Conservation (phyloP, 2,797 vertebrate species). For the Chloroceryle amazona region DNA sequence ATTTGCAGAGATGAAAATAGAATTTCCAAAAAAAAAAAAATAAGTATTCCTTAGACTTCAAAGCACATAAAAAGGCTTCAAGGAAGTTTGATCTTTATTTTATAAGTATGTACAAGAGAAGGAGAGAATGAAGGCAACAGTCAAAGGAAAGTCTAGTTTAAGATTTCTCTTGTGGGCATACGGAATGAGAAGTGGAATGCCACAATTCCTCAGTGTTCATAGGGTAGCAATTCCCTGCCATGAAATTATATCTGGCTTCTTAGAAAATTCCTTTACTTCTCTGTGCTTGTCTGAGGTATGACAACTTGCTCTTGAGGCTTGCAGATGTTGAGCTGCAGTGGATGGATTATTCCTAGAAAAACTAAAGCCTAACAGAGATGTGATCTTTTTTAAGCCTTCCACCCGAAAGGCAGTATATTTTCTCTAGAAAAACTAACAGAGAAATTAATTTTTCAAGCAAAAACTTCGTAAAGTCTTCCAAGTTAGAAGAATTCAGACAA, state of each 20-base stretch:
- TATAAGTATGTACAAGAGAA: slow-evolving; percentile 62
- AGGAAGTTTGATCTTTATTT: slow-evolving; percentile 75
- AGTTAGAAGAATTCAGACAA: not conserved
- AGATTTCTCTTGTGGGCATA: slow-evolving; percentile 64
- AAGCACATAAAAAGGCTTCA: slow-evolving; percentile 68
- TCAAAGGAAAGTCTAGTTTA: slow-evolving; percentile 68
- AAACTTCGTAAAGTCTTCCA: not conserved
- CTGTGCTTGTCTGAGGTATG: not conserved
- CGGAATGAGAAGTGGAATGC: slow-evolving; percentile 33
- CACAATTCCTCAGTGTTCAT: slow-evolving; percentile 23
- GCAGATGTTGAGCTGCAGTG: not conserved
- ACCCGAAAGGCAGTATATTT: not conserved
- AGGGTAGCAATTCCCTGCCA: slow-evolving; percentile 12
- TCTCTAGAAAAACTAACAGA: not conserved
- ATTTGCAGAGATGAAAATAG: slow-evolving; percentile 65
- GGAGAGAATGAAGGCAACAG: slow-evolving; percentile 39
- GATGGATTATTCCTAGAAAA: slow-evolving; percentile 23
- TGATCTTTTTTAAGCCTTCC: not conserved
- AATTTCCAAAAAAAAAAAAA: slow-evolving; percentile 60
- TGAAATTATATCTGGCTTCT: slow-evolving; percentile 39
- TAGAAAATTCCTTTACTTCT: slow-evolving; percentile 45
- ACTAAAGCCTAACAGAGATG: slow-evolving; percentile 10
- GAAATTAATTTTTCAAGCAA: slow-evolving; percentile 7
- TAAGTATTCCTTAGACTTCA: slow-evolving; percentile 62
- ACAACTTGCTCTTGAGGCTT: slow-evolving; percentile 1